Base-by-base conservation (phyloP, 2,888 invertebrate species). In the Athripsodes cinereus region DNA sequence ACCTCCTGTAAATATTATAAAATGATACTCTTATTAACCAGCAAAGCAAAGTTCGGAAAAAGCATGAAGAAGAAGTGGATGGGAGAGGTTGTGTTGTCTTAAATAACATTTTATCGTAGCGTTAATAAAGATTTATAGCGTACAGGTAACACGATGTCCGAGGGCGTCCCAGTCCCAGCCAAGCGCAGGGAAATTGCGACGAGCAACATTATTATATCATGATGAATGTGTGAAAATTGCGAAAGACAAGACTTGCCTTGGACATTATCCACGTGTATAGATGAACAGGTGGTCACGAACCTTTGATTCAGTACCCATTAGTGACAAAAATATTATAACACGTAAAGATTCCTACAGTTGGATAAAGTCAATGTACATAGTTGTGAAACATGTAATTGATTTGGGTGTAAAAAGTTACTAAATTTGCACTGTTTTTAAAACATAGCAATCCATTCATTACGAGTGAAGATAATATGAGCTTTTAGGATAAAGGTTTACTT, bases 81-180 rank as follows among this genome's bases (percentile, higher is more conserved):
- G 31, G 11, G 31, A 31, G 31, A 31, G 31, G 11, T 8, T 31
- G 31, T 40, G 40, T 40, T 40, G 40, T 40, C 40, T 16, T 16
- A 16, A 16, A 40, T 40, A 40, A 40, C 40, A 40, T 40, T 40
- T 40, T 40, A 40, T 40, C 40, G 2, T 5, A 40, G 13, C 53
- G 57, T 57, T 57, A 57, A 57, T 57, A 57, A 57, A 57, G 57
- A 57, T 57, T 57, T 57, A 57, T 57, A 52, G 52, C 20, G 34
- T 16, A 22, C 46, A 13, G 13, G 40, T 13, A n/a, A 40, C 40
- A 40, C 40, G 56, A 55, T 49, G 54, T 53, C n/a, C 18, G 54
- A 46, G 31, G 35, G 54, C 48, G 48, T 47, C 47, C 31, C 34
- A 10, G n/a, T n/a, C n/a, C n/a, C n/a, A n/a, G n/a, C n/a, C n/a